Evolutionary conservation across 2,797 vertebrate species (phyloP).

Genomic region (Choloepus didactylus): DNA sequence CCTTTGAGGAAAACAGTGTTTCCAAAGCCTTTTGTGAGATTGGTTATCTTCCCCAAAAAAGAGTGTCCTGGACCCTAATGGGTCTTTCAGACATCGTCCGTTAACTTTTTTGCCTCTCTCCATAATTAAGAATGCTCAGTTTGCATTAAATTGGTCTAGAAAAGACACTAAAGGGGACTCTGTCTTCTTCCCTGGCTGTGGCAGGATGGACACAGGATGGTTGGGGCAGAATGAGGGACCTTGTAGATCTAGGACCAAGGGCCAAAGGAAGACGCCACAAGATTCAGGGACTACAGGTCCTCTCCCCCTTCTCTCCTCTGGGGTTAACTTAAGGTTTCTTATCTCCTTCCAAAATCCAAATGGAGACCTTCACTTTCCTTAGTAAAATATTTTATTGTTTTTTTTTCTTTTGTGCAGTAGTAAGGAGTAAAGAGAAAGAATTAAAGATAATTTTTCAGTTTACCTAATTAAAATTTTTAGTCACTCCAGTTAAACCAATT

Average conservation of each 20-base stretch:
- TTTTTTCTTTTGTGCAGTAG: not conserved
- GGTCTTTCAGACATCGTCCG: not conserved
- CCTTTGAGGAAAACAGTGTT: not conserved
- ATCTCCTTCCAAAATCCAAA: not conserved
- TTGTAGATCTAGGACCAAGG: not conserved
- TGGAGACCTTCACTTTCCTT: not conserved
- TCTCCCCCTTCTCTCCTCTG: not conserved
- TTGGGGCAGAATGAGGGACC: not conserved
- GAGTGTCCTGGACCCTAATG: not conserved
- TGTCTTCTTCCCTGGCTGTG: not conserved
- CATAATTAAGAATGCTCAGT: not conserved
- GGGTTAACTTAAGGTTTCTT: not conserved
- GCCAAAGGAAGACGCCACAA: not conserved
- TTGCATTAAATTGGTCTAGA: not conserved
- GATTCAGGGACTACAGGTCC: not conserved
- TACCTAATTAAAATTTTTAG: not conserved
- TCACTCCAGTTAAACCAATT: not conserved
- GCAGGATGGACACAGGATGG: too few species aligned
- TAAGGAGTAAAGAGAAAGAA: slow-evolving; percentile 13
- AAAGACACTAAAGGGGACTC: not conserved
- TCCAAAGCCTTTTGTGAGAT: not conserved
- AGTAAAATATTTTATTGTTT: not conserved
- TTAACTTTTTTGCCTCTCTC: not conserved
- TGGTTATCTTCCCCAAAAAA: not conserved
- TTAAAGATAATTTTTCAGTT: not conserved